Percentiles rank a stretch among this genome's conserved stretches.
These are phyloP conservation scores for Leuciscus waleckii DNA, from an alignment of 2,797 vertebrate species.

Conservation along the genomic window DNA sequence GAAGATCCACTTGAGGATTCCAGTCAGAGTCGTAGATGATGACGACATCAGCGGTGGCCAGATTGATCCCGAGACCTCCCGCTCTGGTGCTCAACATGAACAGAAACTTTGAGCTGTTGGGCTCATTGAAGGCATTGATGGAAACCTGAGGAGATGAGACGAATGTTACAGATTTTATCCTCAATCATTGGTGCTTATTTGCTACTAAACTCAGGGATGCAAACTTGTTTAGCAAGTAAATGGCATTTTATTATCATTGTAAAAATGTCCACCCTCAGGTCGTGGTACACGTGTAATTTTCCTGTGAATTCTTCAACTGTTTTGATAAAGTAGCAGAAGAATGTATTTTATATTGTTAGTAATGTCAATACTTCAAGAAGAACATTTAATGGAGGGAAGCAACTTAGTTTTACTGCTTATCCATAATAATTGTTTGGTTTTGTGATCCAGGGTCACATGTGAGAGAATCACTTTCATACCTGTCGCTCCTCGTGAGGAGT, in stretches of 20 bases:
- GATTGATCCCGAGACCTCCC: conserved; percentile 96
- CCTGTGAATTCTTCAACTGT: no score
- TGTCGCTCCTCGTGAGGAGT: conserved; percentile 98
- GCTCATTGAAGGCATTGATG: conserved; percentile 94
- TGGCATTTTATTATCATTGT: no score
- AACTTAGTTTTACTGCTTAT: no score
- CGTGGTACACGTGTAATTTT: no score
- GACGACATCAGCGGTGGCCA: conserved; percentile 97
- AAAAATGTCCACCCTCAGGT: no score
- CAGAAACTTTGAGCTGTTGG: conserved; percentile 92
- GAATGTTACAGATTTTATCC: neutral
- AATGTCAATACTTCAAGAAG: no score
- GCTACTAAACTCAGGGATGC: neutral
- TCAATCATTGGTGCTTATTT: neutral
- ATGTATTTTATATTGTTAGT: no score
- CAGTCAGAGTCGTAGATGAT: conserved; percentile 99
- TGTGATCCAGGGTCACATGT: no score
- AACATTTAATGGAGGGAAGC: no score
- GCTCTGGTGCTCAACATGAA: conserved; percentile 99
- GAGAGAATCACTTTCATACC: conserved; percentile 70
- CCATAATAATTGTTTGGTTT: no score
- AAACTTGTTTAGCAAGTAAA: no score
- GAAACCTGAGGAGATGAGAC: conserved; percentile 82
- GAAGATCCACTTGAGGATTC: conserved; percentile 99
- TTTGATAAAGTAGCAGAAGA: no score